Base-by-base conservation (phyloP, 2,888 invertebrate species). In the Dryobotodes eremita region DNA sequence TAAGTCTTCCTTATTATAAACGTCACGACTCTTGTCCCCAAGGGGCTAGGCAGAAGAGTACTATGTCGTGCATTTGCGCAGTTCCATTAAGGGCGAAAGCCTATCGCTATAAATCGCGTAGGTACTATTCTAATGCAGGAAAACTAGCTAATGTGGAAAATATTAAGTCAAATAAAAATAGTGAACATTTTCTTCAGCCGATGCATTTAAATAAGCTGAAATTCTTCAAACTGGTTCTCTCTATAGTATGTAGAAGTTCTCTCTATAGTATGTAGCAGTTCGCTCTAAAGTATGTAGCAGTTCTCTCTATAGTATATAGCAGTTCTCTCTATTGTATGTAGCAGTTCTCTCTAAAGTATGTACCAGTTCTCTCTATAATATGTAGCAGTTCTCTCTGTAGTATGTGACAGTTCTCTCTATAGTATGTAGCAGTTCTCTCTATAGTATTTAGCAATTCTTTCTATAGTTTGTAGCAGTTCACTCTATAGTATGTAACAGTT, bases 21-120 rank as follows among this genome's bases (percentile, higher is more conserved):
- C 31, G 71, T 57, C 62, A 80, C 70, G 59, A 59, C 71, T 53
- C 15, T 13, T 15, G 23, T 64, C 69, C 75, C 75, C 1, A 64
- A n/a, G 75, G 83, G 48, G 64, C 20, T 50, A 20, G 11, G 50
- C 55, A 57, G 69, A 70, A 68, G 66, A 79, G 79, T 70, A 59
- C n/a, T 50, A 61, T 81, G 48, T 77, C 83, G 75, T 83, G 83
- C 48, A 69, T 69, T 55, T 53, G 23, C 59, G 55, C 69, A 79
- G 79, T 79, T 75, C 62, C 57, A 75, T 82, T 82, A 57, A 48
- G 15, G 42, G 61, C 15, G 20, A 83, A 53, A 72, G 66, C 53
- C 15, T 62, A 53, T 64, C 7, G 26, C 31, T 42, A 73, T 78
- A 61, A 73, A 73, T 82, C 17, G 57, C 20, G 46, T 5, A 36